These are phyloP conservation scores for Pheosia gnoma DNA, from an alignment of 2,888 invertebrate species.

Conservation along the genomic window DNA sequence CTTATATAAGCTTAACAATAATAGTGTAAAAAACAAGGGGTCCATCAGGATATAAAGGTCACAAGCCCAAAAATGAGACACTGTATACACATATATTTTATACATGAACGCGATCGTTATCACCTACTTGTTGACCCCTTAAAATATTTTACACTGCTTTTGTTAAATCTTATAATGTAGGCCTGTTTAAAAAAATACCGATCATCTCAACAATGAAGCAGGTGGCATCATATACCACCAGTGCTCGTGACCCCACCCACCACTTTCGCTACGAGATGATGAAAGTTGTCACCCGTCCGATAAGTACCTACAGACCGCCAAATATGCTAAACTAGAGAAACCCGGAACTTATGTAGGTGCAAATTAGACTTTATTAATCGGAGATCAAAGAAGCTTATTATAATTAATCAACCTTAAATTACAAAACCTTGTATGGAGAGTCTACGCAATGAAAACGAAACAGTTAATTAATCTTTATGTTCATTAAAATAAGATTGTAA, in stretches of 20 bases:
- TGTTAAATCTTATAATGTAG: background rate
- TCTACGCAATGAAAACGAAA: constrained; percentile 15
- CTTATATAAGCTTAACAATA: too few species aligned
- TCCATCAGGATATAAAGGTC: too few species aligned
- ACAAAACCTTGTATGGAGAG: constrained; percentile 7
- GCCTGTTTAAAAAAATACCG: constrained; percentile 19
- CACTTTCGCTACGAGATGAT: constrained; percentile 26
- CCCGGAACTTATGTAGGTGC: constrained; percentile 26
- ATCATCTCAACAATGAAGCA: constrained; percentile 23
- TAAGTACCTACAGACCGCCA: constrained; percentile 11
- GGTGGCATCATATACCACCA: constrained; percentile 25
- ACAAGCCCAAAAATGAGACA: too few species aligned
- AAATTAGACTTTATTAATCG: constrained; percentile 22
- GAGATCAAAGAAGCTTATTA: constrained; percentile 19
- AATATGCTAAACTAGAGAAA: constrained; percentile 42
- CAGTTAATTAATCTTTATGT: constrained; percentile 22
- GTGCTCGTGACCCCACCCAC: constrained; percentile 24
- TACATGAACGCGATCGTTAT: too few species aligned
- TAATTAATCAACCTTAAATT: constrained; percentile 10
- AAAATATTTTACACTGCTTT: too few species aligned
- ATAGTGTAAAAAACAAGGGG: too few species aligned
- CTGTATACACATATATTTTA: too few species aligned
- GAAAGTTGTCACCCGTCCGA: constrained; percentile 39
- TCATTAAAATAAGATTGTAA: too few species aligned
- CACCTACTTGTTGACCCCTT: too few species aligned